Base-by-base conservation (phyloP, 2,888 invertebrate genomes). In the Thelaira solivaga region DNA sequence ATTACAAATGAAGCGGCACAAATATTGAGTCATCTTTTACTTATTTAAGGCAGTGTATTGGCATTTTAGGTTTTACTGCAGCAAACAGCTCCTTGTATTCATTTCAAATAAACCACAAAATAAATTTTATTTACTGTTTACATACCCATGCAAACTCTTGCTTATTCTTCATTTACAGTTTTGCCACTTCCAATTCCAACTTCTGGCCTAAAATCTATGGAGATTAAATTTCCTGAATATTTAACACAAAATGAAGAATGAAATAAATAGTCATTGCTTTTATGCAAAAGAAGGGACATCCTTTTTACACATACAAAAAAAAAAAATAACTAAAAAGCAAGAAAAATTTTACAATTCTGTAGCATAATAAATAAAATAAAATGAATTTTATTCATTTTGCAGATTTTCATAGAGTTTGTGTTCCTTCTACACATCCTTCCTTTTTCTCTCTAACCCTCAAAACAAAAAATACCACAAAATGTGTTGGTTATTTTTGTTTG, bases 141-240 rank as follows among this genome's bases (percentile, higher is more conserved):
- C 26, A 24, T 22, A 8, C 4, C n/a, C 29, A 43, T 31, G 11
- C 36, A 2, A n/a, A n/a, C 6, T 26, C 4, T 2, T 11, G 4
- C 4, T n/a, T 10, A 6, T 7, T 16, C 24, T 55, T 55, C 26
- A 13, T 43, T 51, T 51, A 34, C 10, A 34, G 26, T 62, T 69
- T 7, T 22, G 31, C 22, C 20, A 11, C n/a, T n/a, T n/a, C n/a
- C 24, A 71, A 53, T 22, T 34, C 16, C 18, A 41, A 45, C 29
- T 53, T 8, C 26, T 53, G 47, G 34, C 71, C 53, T 45, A 51
- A 62, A 62, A 62, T 34, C 62, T 62, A 69, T 55, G 39, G 31
- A 69, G 68, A 75, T 75, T 75, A 75, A 69, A 75, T 69, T 62
- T 69, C 75, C 75, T 62, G 75, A 26, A 69, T 62, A 69, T 68